Conservation (phyloP, 2,113 vertebrate species). For the Lynx canadensis region DNA sequence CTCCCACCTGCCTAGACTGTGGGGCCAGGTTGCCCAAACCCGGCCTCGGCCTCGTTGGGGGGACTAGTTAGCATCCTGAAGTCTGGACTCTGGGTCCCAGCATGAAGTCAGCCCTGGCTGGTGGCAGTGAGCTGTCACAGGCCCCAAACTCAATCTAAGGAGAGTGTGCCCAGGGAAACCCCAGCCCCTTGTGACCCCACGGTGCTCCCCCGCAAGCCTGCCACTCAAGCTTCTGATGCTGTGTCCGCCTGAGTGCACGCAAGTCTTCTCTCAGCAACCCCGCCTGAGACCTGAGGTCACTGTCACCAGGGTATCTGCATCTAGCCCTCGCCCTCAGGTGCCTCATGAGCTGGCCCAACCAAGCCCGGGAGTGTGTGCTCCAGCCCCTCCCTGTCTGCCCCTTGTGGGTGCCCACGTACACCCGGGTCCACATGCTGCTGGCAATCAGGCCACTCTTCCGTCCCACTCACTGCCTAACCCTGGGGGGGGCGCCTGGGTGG, state of each 20-base stretch:
- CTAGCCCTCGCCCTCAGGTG: neutral
- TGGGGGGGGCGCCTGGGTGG: no score
- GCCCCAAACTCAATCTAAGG: neutral
- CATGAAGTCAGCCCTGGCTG: neutral
- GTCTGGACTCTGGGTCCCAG: neutral
- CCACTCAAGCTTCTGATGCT: no score
- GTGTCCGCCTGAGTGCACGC: accelerated
- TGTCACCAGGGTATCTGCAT: neutral
- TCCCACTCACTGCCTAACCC: neutral
- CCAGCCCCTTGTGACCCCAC: neutral
- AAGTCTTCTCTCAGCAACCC: no score
- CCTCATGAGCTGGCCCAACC: neutral
- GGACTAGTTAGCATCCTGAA: neutral
- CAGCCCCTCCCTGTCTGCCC: accelerated
- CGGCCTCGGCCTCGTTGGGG: accelerated
- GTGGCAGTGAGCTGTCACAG: neutral
- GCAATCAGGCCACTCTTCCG: accelerated
- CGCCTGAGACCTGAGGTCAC: neutral
- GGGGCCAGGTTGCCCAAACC: neutral
- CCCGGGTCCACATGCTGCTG: neutral
- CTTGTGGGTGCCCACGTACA: neutral
- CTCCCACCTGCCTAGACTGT: neutral
- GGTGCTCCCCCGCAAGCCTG: no score
- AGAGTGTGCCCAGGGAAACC: neutral
- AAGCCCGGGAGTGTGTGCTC: neutral